phyloP scores from a whole-genome alignment of 1,140 invertebrate species.

The Hyles euphorbiae region DNA sequence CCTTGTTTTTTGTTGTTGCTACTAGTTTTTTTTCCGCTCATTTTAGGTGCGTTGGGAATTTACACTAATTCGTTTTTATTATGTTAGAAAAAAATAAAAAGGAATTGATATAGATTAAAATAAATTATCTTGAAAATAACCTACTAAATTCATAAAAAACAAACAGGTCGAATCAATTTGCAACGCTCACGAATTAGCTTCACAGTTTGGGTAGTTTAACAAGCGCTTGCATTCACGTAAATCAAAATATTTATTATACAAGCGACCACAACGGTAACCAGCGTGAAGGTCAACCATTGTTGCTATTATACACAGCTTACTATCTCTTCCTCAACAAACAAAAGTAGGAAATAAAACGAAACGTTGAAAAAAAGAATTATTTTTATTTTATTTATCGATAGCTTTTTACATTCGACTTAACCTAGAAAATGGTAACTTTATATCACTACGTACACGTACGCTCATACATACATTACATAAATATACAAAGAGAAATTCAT shows the following conservation, averaged over 20 bases:
- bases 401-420: constrained; percentile 64
- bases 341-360: constrained; percentile 5
- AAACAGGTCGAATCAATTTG: no score
- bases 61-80: no score
- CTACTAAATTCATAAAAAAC: no score
- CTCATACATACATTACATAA: constrained; percentile 62
- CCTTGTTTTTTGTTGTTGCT: no score
- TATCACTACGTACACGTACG: constrained; percentile 65
- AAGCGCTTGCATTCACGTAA: constrained; percentile 16
- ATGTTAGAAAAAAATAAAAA: no score
- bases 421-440: constrained; percentile 69
- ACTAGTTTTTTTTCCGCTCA: no score
- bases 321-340: constrained; percentile 10
- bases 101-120: no score
- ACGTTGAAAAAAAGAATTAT: constrained; percentile 30
- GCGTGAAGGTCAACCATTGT: constrained; percentile 40
- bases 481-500: constrained; percentile 27
- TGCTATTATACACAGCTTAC: constrained; percentile 13
- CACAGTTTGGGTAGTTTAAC: constrained; percentile 17
- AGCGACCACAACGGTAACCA: constrained; percentile 2
- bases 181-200: constrained; percentile 3
- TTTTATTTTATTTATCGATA: constrained; percentile 53
- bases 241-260: constrained; percentile 30
- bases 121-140: no score
- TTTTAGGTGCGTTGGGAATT: no score